phyloP scores from a whole-genome alignment of 2,888 invertebrate genomes.

The Lamproptera curius region DNA sequence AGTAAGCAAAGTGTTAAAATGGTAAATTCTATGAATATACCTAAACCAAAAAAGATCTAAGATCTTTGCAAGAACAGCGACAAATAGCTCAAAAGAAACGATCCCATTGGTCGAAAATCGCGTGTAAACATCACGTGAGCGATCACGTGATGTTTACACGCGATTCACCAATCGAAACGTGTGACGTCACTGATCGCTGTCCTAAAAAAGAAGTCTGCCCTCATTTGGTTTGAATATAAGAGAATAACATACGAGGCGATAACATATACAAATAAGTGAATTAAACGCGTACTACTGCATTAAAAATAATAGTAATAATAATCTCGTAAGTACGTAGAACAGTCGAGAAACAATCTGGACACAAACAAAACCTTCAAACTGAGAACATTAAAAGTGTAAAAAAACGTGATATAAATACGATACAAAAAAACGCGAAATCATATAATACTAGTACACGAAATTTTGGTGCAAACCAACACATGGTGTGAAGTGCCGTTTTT shows the following conservation, averaged over 20 bases:
- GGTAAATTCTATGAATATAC: no score
- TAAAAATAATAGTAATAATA: not conserved
- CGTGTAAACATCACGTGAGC: no score
- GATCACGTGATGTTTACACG: no score
- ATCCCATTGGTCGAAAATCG: no score
- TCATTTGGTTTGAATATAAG: not conserved
- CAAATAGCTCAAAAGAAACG: no score
- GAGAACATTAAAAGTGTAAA: slow-evolving; percentile 5
- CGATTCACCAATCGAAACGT: no score
- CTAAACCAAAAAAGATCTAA: no score
- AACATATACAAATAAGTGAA: not conserved
- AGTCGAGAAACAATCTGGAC: no score
- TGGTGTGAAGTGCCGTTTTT: not conserved
- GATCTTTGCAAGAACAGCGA: no score
- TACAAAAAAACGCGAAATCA: not conserved
- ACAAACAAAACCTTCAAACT: slow-evolving; percentile 1
- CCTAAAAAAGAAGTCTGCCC: not conserved
- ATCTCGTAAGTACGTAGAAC: slow-evolving; percentile 14
- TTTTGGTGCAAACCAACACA: slow-evolving; percentile 12
- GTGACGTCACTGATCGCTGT: no score
- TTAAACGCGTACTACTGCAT: no score
- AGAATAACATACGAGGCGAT: not conserved
- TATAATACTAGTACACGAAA: slow-evolving; percentile 5
- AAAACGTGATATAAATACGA: not conserved
- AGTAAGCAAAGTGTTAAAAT: no score